Conservation (phyloP, 2,888 invertebrate species). For the Drosophila bunnanda region DNA sequence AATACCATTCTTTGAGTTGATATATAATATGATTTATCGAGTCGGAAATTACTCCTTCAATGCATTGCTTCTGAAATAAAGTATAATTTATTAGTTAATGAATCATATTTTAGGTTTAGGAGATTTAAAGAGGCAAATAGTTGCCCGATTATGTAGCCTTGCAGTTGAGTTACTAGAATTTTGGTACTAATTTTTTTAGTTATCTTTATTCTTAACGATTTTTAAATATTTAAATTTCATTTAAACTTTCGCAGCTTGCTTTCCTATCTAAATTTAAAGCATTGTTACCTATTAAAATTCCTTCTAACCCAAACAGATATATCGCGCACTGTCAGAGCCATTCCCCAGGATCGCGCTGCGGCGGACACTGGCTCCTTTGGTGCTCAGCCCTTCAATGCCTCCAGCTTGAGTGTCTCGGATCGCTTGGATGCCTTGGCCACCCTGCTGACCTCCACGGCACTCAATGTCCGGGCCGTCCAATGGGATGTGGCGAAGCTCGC, state of each 20-base stretch:
- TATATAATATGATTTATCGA: too few relatives aligned
- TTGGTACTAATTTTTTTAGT: neutral
- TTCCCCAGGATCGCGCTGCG: slow-evolving; percentile 2
- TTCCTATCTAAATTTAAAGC: too few relatives aligned
- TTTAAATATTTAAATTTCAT: too few relatives aligned
- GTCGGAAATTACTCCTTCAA: too few relatives aligned
- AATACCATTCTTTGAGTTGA: too few relatives aligned
- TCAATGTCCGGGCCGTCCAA: slow-evolving; percentile 55
- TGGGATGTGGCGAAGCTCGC: slow-evolving; percentile 62
- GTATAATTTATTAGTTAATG: too few relatives aligned
- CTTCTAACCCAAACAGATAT: slow-evolving; percentile 31
- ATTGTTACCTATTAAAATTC: neutral
- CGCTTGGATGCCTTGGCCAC: slow-evolving; percentile 78
- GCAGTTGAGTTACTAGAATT: too few relatives aligned
- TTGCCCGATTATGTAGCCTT: neutral
- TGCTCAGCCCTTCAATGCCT: neutral
- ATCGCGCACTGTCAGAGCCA: slow-evolving; percentile 52
- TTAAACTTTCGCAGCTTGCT: too few relatives aligned
- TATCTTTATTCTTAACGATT: too few relatives aligned
- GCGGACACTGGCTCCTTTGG: neutral
- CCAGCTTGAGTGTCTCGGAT: slow-evolving; percentile 12
- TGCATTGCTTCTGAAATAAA: too few relatives aligned
- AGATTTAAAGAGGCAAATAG: neutral
- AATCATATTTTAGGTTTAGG: neutral
- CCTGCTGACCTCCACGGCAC: slow-evolving; percentile 74